phyloP scores from a whole-genome alignment of 2,797 vertebrate species.

The Darevskia nairensis region DNA sequence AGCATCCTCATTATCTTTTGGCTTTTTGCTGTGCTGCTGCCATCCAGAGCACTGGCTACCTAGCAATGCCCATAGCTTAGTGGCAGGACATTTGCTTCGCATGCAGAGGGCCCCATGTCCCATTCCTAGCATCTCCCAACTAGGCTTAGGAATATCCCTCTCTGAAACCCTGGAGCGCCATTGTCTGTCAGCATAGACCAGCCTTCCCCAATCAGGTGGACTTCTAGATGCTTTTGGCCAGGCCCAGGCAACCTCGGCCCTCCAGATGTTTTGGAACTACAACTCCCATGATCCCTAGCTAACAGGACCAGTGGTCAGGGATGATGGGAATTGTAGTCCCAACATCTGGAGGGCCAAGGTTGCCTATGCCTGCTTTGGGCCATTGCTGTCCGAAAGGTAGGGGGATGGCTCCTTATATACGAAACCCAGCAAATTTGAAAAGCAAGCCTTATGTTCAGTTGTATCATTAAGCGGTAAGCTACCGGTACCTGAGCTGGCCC shows the following conservation, averaged over 20 bases:
- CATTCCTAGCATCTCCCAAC: background rate
- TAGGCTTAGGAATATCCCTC: too few relatives aligned
- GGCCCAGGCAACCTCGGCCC: too few relatives aligned
- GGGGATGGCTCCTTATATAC: background rate
- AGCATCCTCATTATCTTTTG: background rate
- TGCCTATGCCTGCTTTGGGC: too few relatives aligned
- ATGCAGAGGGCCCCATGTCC: background rate
- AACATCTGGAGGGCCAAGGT: too few relatives aligned
- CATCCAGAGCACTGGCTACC: background rate
- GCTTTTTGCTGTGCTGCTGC: background rate
- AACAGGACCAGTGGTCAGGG: too few relatives aligned
- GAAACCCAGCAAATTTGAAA: accelerated
- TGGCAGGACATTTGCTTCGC: background rate
- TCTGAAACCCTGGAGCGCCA: background rate
- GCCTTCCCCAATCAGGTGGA: too few relatives aligned
- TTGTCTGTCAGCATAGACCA: too few relatives aligned
- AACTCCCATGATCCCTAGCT: too few relatives aligned
- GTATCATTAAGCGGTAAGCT: accelerated
- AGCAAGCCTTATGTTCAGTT: background rate
- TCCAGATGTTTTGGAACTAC: too few relatives aligned
- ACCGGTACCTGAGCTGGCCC: background rate
- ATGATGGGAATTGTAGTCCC: too few relatives aligned
- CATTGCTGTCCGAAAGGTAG: background rate
- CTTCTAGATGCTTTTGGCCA: too few relatives aligned
- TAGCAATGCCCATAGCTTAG: background rate